These are phyloP conservation scores for Dendrolimus kikuchii DNA, from an alignment of 1,140 invertebrate species.

Conservation along the genomic window DNA sequence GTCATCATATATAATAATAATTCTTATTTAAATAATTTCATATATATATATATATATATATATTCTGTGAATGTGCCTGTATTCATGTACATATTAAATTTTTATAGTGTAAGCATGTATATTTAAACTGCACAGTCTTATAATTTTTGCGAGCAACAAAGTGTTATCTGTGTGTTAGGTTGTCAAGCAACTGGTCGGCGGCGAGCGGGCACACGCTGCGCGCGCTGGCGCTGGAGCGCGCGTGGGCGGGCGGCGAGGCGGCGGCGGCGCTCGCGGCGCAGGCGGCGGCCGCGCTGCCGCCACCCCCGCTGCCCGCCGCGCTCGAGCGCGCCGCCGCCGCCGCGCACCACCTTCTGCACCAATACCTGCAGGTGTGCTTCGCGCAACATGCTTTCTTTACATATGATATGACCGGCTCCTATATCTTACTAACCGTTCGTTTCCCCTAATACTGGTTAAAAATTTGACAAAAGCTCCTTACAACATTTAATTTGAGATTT, in stretches of 20 bases:
- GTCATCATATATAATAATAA: too few relatives aligned
- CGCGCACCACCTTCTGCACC: constrained; percentile 55
- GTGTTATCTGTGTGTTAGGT: constrained; percentile 10
- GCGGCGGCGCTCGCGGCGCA: constrained; percentile 44
- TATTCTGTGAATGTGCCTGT: too few relatives aligned
- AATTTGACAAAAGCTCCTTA: too few relatives aligned
- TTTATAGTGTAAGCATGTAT: too few relatives aligned
- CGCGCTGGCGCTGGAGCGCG: constrained; percentile 52
- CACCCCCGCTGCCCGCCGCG: constrained; percentile 47
- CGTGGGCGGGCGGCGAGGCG: constrained; percentile 54
- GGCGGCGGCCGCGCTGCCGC: constrained; percentile 49
- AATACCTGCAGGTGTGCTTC: constrained; percentile 48
- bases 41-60: too few relatives aligned
- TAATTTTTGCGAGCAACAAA: too few relatives aligned
- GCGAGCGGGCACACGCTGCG: constrained; percentile 37
- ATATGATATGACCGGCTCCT: background rate
- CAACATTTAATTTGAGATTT: too few relatives aligned
- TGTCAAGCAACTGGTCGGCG: constrained; percentile 31
- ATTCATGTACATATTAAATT: too few relatives aligned
- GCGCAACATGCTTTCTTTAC: background rate
- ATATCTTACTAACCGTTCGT: too few relatives aligned
- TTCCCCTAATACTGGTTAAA: too few relatives aligned
- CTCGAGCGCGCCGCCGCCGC: constrained; percentile 54
- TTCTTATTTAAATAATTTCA: too few relatives aligned
- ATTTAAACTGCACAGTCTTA: too few relatives aligned